Conservation (phyloP, 2,797 vertebrate species). For the Melanotaenia nigrans region DNA sequence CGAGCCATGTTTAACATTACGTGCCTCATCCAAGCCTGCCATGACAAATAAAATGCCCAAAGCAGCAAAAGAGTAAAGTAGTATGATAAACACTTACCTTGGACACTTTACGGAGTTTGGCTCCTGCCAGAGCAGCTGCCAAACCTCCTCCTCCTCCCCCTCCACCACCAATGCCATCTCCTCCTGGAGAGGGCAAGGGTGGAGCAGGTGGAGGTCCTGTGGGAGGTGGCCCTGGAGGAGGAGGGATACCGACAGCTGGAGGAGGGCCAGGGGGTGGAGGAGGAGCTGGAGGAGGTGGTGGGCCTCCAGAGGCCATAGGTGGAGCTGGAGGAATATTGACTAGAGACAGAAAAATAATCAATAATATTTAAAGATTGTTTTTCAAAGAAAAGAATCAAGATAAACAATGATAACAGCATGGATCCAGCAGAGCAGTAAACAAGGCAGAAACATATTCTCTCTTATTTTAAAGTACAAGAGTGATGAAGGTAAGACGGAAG, state of each 20-base stretch:
- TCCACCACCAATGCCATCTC: slow-evolving; percentile 50
- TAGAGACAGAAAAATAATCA: slow-evolving; percentile 23
- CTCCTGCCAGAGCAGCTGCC: slow-evolving; percentile 88
- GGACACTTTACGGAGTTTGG: slow-evolving; percentile 89
- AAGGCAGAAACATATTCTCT: background rate
- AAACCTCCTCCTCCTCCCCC: slow-evolving; percentile 74
- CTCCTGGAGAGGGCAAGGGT: slow-evolving; percentile 81
- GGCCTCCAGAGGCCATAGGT: slow-evolving; percentile 67
- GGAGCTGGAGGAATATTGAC: slow-evolving; percentile 73
- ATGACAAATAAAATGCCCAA: too few relatives aligned
- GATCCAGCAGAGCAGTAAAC: background rate
- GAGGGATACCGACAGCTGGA: slow-evolving; percentile 46
- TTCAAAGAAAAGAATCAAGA: background rate
- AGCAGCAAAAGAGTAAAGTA: background rate
- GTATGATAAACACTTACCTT: slow-evolving; percentile 80
- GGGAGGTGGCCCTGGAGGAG: slow-evolving; percentile 70
- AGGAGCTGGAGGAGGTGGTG: slow-evolving; percentile 61
- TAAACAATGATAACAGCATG: background rate
- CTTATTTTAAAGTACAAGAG: background rate
- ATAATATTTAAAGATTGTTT: background rate
- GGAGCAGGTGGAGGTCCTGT: slow-evolving; percentile 83
- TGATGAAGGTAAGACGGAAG: background rate
- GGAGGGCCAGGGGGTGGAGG: slow-evolving; percentile 69
- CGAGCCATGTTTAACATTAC: background rate
- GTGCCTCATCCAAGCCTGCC: background rate